phyloP scores from a whole-genome alignment of 2,113 vertebrate genomes.

The Alaudala cheleensis region DNA sequence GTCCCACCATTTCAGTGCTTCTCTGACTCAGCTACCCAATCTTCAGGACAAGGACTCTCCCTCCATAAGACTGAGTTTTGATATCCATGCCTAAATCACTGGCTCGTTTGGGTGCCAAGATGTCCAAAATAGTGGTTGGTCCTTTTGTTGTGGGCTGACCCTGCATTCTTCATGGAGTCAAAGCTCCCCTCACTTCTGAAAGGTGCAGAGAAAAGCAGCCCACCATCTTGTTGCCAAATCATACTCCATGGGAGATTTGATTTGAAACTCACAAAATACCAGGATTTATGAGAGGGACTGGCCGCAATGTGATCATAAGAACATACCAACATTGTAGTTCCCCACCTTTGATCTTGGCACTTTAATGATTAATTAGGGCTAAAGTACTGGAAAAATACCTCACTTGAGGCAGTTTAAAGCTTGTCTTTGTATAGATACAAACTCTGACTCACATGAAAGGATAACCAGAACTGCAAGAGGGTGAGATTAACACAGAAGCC shows the following conservation, averaged over 20 bases:
- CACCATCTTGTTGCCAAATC: neutral
- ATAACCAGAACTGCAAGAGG: constrained; percentile 43
- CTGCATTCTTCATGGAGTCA: neutral
- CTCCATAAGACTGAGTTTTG: neutral
- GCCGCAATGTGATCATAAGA: neutral
- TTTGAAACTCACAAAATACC: neutral
- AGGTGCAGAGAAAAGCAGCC: neutral
- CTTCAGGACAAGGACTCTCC: neutral
- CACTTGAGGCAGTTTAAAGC: constrained; percentile 50
- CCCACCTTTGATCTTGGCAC: constrained; percentile 35
- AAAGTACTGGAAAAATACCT: constrained; percentile 46
- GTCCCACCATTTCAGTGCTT: neutral
- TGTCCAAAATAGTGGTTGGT: neutral
- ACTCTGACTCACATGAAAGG: constrained; percentile 40
- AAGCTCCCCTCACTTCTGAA: neutral
- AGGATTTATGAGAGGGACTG: constrained; percentile 19
- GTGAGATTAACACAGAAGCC: neutral
- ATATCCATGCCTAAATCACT: neutral
- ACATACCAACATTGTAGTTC: neutral
- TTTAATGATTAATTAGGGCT: constrained; percentile 60
- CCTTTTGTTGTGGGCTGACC: neutral
- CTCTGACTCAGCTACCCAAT: neutral
- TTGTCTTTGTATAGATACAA: constrained; percentile 54
- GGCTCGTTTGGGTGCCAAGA: neutral
- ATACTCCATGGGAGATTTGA: neutral